phyloP scores from a whole-genome alignment of 1,140 invertebrate genomes.

The Penaeus indicus region DNA sequence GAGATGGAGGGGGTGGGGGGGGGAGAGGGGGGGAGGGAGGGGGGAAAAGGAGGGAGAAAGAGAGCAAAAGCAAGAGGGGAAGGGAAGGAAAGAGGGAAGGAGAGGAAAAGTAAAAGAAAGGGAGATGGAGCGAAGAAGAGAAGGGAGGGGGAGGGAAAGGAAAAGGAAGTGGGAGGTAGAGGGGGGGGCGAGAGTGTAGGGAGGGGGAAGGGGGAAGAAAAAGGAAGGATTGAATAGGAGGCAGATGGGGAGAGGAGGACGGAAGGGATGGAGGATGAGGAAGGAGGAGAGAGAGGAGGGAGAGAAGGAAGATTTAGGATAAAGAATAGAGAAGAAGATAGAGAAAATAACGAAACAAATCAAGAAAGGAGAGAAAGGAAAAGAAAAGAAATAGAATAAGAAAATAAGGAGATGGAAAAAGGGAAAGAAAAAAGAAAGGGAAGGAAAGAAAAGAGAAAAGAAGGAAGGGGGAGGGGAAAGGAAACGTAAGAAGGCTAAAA shows the following conservation, averaged over 20 bases:
- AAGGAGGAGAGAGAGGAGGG: neutral
- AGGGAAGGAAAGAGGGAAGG: no score
- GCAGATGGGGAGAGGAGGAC: neutral
- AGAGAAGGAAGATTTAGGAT: neutral
- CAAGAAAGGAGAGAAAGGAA: no score
- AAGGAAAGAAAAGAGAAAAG: neutral
- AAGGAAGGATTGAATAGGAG: neutral
- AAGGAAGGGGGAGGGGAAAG: neutral
- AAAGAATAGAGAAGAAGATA: no score
- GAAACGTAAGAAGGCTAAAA: neutral
- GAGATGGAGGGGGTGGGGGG: neutral
- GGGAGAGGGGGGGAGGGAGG: no score
- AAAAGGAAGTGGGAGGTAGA: neutral
- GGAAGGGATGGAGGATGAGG: neutral
- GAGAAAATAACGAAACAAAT: no score
- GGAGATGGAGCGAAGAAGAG: neutral
- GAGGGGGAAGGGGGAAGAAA: neutral
- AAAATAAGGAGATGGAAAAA: no score
- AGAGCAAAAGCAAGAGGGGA: no score
- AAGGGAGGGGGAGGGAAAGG: neutral
- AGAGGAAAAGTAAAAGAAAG: neutral
- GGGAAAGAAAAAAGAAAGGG: neutral
- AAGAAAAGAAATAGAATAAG: no score
- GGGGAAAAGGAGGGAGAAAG: no score
- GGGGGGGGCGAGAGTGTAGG: neutral